Evolutionary conservation across 2,797 vertebrate species (phyloP).

Genomic region (Galagoides demidoff): DNA sequence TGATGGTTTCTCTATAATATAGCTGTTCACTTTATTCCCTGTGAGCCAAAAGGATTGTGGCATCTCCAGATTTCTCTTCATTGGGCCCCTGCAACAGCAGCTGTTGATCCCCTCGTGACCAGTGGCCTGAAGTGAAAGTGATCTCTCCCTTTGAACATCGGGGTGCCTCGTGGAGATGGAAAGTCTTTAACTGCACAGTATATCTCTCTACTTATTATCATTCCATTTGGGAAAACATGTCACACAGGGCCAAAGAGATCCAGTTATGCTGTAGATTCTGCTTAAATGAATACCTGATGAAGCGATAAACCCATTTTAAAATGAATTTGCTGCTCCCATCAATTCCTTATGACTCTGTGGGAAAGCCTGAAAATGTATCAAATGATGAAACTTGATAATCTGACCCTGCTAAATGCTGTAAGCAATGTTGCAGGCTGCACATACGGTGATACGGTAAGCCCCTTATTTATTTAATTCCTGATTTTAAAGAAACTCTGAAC

Average conservation of each 20-base stretch:
- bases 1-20: conserved; percentile 40
- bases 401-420: conserved; percentile 60
- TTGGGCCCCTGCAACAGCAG: conserved; percentile 32
- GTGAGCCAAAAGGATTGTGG: conserved; percentile 34
- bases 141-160: conserved; percentile 77
- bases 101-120: conserved; percentile 55
- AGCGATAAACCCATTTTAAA: conserved; percentile 76
- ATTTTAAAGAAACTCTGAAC: neutral
- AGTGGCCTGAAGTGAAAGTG: conserved; percentile 60
- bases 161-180: conserved; percentile 43
- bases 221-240: conserved; percentile 77
- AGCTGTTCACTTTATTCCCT: conserved; percentile 53
- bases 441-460: neutral
- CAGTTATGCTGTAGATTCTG: conserved; percentile 41
- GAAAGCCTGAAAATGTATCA: conserved; percentile 77
- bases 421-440: conserved; percentile 26
- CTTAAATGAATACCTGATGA: conserved; percentile 71
- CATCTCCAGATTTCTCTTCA: conserved; percentile 53
- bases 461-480: conserved; percentile 68
- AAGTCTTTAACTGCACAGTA: conserved; percentile 73
- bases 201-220: conserved; percentile 65
- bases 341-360: conserved; percentile 60
- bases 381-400: conserved; percentile 80
- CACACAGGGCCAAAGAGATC: conserved; percentile 66
- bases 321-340: conserved; percentile 65